A percentile compares a stretch with the other conserved stretches of the same genome.
phyloP scores from a whole-genome alignment of 2,888 invertebrate species.

The Ecliptopera silaceata region DNA sequence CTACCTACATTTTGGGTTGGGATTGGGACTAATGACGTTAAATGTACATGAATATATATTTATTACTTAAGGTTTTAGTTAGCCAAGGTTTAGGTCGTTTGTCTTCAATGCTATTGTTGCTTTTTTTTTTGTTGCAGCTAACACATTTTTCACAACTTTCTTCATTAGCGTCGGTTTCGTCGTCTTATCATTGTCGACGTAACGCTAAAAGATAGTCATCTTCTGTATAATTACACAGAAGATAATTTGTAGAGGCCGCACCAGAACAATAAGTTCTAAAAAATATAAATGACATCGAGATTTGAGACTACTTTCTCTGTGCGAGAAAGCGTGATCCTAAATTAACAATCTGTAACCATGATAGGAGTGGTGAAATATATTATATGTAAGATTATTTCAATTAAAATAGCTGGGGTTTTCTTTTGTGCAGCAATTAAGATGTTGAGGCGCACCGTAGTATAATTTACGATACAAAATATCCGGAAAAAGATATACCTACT shows the following conservation, averaged over 20 bases:
- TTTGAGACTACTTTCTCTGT: slow-evolving; percentile 54
- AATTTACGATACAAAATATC: not conserved
- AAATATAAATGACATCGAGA: slow-evolving; percentile 38
- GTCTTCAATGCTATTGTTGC: too few species aligned
- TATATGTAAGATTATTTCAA: slow-evolving; percentile 48
- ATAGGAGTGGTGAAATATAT: slow-evolving; percentile 45
- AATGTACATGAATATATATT: too few species aligned
- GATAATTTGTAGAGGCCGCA: slow-evolving; percentile 33
- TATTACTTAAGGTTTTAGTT: too few species aligned
- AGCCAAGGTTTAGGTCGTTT: too few species aligned
- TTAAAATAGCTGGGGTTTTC: slow-evolving; percentile 46
- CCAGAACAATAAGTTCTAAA: slow-evolving; percentile 36
- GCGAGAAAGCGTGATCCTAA: slow-evolving; percentile 74
- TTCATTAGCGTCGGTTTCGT: slow-evolving; percentile 9
- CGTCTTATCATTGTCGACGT: slow-evolving; percentile 16
- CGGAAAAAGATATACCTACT: too few species aligned
- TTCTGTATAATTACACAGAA: slow-evolving; percentile 28
- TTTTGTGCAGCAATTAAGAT: slow-evolving; percentile 14
- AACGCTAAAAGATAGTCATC: slow-evolving; percentile 29
- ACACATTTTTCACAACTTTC: not conserved
- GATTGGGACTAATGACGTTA: too few species aligned
- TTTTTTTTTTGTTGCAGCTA: too few species aligned
- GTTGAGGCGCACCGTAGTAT: not conserved
- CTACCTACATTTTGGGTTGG: too few species aligned
- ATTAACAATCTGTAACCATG: slow-evolving; percentile 74